phyloP scores from a whole-genome alignment of 1,140 invertebrate genomes.

The Solenopsis fugax region DNA sequence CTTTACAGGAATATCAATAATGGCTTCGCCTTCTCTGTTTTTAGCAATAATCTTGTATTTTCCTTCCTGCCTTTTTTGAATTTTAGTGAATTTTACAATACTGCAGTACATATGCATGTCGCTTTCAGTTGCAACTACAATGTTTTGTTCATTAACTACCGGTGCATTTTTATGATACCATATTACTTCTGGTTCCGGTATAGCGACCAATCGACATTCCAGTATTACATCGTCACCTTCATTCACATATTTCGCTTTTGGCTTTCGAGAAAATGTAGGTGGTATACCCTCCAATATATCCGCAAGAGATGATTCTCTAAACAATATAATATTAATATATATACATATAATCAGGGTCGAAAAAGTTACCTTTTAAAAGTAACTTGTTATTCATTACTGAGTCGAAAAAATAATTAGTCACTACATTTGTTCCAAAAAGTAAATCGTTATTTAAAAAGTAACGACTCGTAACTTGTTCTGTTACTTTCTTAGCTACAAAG shows the following conservation, averaged over 20 bases:
- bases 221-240: conserved; percentile 93
- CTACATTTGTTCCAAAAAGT: no score
- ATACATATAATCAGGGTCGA: no score
- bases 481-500: no score
- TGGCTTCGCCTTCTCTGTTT: conserved; percentile 96
- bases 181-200: conserved; percentile 95
- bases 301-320: conserved; percentile 94
- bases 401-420: no score
- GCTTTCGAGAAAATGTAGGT: conserved; percentile 96
- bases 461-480: no score
- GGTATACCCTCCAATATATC: conserved; percentile 97
- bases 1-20: conserved; percentile 93
- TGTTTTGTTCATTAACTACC: conserved; percentile 89
- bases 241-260: conserved; percentile 93
- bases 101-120: conserved; percentile 97
- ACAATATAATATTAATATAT: conserved; percentile 52
- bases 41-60: conserved; percentile 95
- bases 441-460: no score
- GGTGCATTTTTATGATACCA: conserved; percentile 93
- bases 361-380: no score
- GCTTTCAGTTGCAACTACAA: conserved; percentile 92
- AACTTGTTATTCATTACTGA: no score
- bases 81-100: conserved; percentile 92
- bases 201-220: conserved; percentile 94
- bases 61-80: conserved; percentile 94